phyloP scores from a whole-genome alignment of 1,140 invertebrate species.

The Pseudomyrmex concolor region DNA sequence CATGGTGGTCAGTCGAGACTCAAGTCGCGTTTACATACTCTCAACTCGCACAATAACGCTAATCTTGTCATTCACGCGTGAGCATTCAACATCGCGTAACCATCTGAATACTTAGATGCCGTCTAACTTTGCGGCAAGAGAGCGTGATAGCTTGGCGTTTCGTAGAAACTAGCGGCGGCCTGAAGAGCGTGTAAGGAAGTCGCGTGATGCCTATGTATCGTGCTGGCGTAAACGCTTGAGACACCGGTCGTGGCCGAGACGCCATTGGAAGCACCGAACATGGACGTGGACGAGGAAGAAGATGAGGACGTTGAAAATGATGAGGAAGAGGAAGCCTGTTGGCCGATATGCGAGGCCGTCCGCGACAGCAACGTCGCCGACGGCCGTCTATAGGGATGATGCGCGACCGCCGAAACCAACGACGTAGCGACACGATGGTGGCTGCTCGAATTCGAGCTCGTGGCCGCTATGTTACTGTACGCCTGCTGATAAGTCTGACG shows the following conservation, averaged over 20 bases:
- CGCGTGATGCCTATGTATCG: constrained; percentile 79
- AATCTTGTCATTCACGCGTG: constrained; percentile 13
- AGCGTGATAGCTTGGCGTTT: constrained; percentile 79
- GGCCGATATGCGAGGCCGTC: constrained; percentile 53
- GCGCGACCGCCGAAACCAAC: constrained; percentile 50
- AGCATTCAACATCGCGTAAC: constrained; percentile 16
- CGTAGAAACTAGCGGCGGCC: constrained; percentile 78
- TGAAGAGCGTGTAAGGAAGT: constrained; percentile 76
- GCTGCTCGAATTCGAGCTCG: constrained; percentile 48
- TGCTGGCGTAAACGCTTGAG: constrained; percentile 77
- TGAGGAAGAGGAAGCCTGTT: constrained; percentile 46
- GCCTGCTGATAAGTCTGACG: constrained; percentile 73
- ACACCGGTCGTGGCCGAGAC: constrained; percentile 63
- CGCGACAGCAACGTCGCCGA: constrained; percentile 64
- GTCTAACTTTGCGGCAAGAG: constrained; percentile 80
- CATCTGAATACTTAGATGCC: constrained; percentile 36
- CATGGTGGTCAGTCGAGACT: constrained; percentile 2
- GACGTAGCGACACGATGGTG: constrained; percentile 63
- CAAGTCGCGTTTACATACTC: neutral
- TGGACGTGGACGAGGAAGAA: constrained; percentile 62
- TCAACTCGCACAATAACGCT: neutral
- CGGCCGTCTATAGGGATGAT: constrained; percentile 71
- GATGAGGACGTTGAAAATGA: constrained; percentile 37
- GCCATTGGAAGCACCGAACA: constrained; percentile 66
- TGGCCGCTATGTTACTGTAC: constrained; percentile 62